These are phyloP conservation scores for Rhinogobio ventralis DNA, from an alignment of 2,797 vertebrate genomes.

Conservation along the genomic window DNA sequence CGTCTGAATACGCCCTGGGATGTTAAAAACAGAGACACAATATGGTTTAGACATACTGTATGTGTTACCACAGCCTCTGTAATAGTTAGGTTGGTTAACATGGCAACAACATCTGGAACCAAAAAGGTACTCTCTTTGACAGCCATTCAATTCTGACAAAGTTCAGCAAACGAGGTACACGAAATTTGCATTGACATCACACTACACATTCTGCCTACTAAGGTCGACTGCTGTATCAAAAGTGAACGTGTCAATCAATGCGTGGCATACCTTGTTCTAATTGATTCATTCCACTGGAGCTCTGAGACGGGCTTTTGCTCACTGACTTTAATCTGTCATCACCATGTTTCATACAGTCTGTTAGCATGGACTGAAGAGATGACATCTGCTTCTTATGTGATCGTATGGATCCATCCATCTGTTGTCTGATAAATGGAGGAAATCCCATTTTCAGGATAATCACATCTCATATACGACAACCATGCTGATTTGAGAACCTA, in stretches of 20 bases:
- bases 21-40: not conserved
- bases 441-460: not conserved
- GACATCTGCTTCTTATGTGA: constrained; percentile 76
- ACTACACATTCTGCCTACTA: not conserved
- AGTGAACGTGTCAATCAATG: too few species aligned
- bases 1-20: constrained; percentile 83
- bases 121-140: not conserved
- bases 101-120: not conserved
- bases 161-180: not conserved
- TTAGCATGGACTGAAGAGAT: constrained; percentile 71
- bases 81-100: not conserved
- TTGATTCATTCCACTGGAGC: constrained; percentile 15
- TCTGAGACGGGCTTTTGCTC: not conserved
- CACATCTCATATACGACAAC: not conserved
- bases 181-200: not conserved
- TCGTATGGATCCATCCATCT: constrained; percentile 72
- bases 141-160: not conserved
- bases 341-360: constrained; percentile 37
- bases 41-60: not conserved
- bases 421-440: constrained; percentile 68
- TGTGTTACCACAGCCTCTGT: not conserved
- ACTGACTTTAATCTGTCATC: constrained; percentile 26
- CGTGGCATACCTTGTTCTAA: constrained; percentile 74
- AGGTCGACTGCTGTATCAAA: not conserved
- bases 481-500: constrained; percentile 54